Base-by-base conservation (phyloP, 2,888 invertebrate species). In the Eilema depressum region DNA sequence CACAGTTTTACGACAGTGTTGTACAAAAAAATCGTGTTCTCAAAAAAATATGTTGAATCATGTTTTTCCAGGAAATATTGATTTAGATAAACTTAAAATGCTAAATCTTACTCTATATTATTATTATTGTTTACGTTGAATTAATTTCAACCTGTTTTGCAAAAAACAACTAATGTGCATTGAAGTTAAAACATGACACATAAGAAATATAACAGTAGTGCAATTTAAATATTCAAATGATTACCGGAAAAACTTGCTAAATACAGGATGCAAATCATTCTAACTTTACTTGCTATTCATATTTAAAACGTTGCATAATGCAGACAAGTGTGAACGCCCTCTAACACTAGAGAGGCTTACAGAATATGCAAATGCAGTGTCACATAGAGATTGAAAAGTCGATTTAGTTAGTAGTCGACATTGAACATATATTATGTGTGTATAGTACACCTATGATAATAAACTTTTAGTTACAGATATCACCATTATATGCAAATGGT, bases 341-440 rank as follows among this genome's bases (percentile, higher is more conserved):
- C 66, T 64, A 70, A 73, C 23, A 28, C 14, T 37, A 73, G 47
- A 71, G 66, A 73, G 80, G 75, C 75, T 71, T 75, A 75, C 63
- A 56, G 26, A 47, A 77, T 74, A 83, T 82, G 80, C 60, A 74
- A 83, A 80, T 77, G 23, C 0, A 71, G 53, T 75, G 84, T 79
- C 80, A 79, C 69, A 73, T 26, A 64, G 73, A 77, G 83, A 83
- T 83, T 80, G 80, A 79, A 73, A 77, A 68, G 69, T 77, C 64
- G 81, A 82, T 81, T 72, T 57, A 33, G 57, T 73, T 57, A 77
- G 69, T 63, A 63, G 84, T 28, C 70, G 81, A 68, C 81, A 82
- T 82, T 82, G 81, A 77, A 67, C 64, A 53, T 66, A 41, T 28
- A 28, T 28, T 28, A 28, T 37, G 33, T 72, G 60, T 74, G 69